Conservation (phyloP, 2,113 vertebrate species). For the Podiceps cristatus region DNA sequence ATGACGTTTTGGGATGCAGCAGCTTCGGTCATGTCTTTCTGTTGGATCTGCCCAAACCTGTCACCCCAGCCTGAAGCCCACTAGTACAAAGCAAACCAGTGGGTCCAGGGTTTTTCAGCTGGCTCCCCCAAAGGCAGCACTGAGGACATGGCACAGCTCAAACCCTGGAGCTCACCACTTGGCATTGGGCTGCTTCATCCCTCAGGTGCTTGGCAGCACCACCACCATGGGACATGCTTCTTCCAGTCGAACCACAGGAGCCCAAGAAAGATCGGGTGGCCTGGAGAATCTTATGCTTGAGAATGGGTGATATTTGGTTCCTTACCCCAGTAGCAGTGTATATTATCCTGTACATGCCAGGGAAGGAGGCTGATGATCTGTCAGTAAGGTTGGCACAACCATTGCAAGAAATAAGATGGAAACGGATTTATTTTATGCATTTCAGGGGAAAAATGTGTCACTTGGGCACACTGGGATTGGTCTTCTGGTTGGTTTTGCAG, state of each 20-base stretch:
- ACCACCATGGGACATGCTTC: background rate
- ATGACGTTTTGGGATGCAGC: background rate
- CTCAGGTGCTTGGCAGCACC: background rate
- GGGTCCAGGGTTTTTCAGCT: background rate
- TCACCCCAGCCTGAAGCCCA: background rate
- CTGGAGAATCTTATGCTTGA: background rate
- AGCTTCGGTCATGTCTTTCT: fast-evolving
- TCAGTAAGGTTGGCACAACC: background rate
- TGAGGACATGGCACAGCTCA: background rate
- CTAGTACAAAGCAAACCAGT: background rate
- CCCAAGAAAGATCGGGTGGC: background rate
- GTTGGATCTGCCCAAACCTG: background rate
- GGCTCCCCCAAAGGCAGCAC: background rate
- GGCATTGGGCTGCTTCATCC: background rate
- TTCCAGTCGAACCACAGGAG: fast-evolving
- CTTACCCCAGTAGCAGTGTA: background rate
- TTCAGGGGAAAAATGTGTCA: background rate
- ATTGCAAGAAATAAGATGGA: background rate
- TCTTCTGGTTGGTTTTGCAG: background rate
- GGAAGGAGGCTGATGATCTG: background rate
- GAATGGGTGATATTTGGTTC: background rate
- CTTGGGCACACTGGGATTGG: background rate
- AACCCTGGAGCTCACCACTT: background rate
- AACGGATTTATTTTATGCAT: background rate
- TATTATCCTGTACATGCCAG: background rate